A percentile compares a stretch with the other conserved stretches of the same genome.
These are phyloP conservation scores for Conus canariensis DNA, from an alignment of 2,888 invertebrate genomes.

Conservation along the genomic window DNA sequence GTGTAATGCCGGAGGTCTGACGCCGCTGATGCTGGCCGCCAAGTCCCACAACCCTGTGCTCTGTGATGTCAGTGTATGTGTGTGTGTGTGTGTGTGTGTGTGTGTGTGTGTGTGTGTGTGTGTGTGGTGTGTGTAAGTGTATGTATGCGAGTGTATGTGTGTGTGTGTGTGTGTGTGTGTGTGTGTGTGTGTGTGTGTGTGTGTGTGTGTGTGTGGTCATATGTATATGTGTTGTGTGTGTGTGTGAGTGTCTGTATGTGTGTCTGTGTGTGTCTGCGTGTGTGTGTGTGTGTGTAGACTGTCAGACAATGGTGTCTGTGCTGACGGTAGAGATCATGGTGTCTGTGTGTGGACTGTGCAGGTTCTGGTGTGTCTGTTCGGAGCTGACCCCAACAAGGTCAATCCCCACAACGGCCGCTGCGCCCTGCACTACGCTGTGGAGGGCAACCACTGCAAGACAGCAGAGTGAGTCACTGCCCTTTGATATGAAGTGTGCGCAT, in stretches of 20 bases:
- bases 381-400: slow-evolving; percentile 66
- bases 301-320: neutral
- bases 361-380: slow-evolving; percentile 70
- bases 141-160: neutral
- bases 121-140: neutral
- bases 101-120: neutral
- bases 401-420: slow-evolving; percentile 64
- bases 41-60: slow-evolving; percentile 64
- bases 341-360: slow-evolving; percentile 43
- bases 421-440: slow-evolving; percentile 72
- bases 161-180: neutral
- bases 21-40: slow-evolving; percentile 72
- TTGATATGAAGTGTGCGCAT: too few relatives aligned
- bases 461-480: slow-evolving; percentile 64
- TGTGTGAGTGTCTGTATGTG: neutral
- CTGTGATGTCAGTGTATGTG: slow-evolving; percentile 67
- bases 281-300: neutral
- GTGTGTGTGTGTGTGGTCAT: neutral
- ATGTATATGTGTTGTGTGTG: neutral
- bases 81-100: neutral
- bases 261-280: too few relatives aligned
- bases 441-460: slow-evolving; percentile 63
- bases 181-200: neutral
- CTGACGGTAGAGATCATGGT: neutral
- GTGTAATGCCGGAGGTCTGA: slow-evolving; percentile 68